Base-by-base conservation (phyloP, 92 coral and sea anemone species). In the Siderastrea siderea region DNA sequence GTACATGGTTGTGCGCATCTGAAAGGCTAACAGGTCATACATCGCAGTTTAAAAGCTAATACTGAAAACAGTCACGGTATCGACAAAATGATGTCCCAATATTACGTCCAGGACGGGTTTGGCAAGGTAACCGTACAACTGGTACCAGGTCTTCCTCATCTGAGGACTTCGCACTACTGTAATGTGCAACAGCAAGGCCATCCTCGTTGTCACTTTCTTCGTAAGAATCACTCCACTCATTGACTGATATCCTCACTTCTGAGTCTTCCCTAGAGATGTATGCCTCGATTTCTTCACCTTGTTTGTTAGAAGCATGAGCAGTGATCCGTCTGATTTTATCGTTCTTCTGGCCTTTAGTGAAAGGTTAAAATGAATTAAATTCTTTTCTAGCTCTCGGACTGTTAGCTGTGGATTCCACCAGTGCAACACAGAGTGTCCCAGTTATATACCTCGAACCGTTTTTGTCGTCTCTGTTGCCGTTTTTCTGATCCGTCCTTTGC, bases 161-260 rank as follows among this genome's bases (percentile, higher is more conserved):
- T 80, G 68, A 67, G 82, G 86, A 70, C 69, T 90, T 91, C 48
- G 51, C 81, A 80, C 90, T 79, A 68, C 81, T 84, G 77, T 86
- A 80, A 90, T 86, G 84, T 15, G 90, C 83, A 90, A 79, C 44
- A 38, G 80, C 87, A 79, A 90, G 80, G 93, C 79, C 94, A 91
- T 91, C 87, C 62, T 91, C 91, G 66, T 91, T 90, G 82, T 89
- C 85, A 84, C 93, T 85, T 81, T 90, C 90, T 82, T 86, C 82
- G 59, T 79, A 71, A 64, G 82, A 59, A 81, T 74, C 90, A 70
- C 79, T 81, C 15, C 71, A 54, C 75, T 81, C 90, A 61, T 57
- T 68, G 73, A 65, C 83, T 45, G 65, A 46, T 46, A 68, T 48
- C 76, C 44, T 8, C 75, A 72, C 78, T 72, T 73, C 81, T 50